Conservation (phyloP, 53 echinoderm and acorn worm species). For the Hippasteria phrygiana region DNA sequence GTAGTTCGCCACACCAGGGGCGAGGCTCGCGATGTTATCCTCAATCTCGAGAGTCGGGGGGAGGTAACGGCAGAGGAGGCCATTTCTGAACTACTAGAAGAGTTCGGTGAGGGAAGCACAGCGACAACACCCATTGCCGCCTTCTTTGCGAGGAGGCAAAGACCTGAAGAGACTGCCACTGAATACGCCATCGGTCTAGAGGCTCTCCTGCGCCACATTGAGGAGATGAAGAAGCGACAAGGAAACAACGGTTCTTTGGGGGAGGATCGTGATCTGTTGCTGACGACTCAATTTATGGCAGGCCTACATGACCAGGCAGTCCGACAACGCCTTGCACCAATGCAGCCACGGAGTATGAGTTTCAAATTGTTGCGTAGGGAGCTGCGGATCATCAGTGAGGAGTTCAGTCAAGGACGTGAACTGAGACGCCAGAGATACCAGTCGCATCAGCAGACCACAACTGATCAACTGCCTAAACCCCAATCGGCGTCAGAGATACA, state of each 20-base stretch:
- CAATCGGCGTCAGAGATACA: too few species aligned
- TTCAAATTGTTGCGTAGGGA: conserved; percentile 29
- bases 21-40: conserved; percentile 31
- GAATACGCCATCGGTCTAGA: conserved; percentile 58
- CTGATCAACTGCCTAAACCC: too few species aligned
- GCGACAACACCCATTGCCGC: conserved; percentile 1
- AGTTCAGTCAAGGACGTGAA: background rate
- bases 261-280: conserved; percentile 10
- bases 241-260: background rate
- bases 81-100: conserved; percentile 10
- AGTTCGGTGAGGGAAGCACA: background rate
- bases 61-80: conserved; percentile 20
- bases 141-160: conserved; percentile 26
- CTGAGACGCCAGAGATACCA: background rate
- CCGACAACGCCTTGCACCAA: too few species aligned
- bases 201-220: conserved; percentile 12
- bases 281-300: conserved; percentile 47
- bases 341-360: conserved; percentile 25
- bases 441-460: background rate
- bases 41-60: conserved; percentile 38
- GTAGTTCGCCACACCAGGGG: conserved; percentile 37
- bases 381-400: conserved; percentile 18
- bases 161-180: conserved; percentile 7
- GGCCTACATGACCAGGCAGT: conserved; percentile 40
- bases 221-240: background rate